These are phyloP conservation scores for Argentina silus DNA, from an alignment of 2,797 vertebrate species.

Conservation along the genomic window DNA sequence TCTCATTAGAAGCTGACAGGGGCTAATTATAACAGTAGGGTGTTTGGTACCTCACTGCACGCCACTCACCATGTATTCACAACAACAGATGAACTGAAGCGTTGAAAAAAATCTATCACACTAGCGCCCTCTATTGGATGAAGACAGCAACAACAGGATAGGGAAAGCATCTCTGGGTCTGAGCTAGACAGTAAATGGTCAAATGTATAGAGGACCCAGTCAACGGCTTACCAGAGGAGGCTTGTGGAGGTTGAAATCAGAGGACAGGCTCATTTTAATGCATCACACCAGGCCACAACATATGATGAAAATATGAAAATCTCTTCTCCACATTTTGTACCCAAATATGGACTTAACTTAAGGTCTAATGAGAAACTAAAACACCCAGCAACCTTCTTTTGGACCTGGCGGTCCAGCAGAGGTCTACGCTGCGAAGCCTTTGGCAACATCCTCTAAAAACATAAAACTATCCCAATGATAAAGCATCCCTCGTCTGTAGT, in stretches of 20 bases:
- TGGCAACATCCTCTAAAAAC: background rate
- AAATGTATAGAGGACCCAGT: too few relatives aligned
- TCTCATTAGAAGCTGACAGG: background rate
- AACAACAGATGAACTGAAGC: background rate
- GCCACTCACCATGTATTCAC: background rate
- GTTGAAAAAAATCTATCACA: background rate
- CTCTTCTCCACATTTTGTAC: background rate
- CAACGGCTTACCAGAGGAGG: too few relatives aligned
- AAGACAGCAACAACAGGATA: background rate
- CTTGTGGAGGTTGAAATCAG: too few relatives aligned
- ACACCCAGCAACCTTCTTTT: background rate
- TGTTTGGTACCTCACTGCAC: background rate
- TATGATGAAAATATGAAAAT: background rate
- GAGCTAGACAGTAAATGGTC: background rate
- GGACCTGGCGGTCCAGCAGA: background rate
- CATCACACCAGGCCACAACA: too few relatives aligned
- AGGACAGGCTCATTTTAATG: too few relatives aligned
- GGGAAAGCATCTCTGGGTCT: background rate
- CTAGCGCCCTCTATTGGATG: conserved; percentile 60
- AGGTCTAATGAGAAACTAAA: too few relatives aligned
- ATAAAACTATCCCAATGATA: background rate
- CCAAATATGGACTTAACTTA: background rate
- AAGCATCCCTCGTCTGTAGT: background rate
- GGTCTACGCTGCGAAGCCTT: background rate
- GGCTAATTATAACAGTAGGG: conserved; percentile 6